Base-by-base conservation (phyloP, 2,797 vertebrate species). In the Echiichthys vipera region DNA sequence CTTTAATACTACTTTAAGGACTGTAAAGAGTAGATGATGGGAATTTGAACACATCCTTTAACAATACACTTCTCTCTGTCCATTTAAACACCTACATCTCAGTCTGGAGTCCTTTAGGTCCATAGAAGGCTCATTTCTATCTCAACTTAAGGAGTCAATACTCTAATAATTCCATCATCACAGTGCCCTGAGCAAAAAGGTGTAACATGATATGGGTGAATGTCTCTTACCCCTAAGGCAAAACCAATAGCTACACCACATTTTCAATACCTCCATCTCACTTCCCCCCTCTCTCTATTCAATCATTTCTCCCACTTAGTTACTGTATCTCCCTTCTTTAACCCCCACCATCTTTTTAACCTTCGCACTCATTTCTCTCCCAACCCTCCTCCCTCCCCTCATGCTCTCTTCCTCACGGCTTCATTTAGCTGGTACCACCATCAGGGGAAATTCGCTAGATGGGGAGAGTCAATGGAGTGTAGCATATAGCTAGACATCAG, bases 371-470 rank as follows among this genome's bases (percentile, higher is more conserved):
- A 76, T 80, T 58, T 59, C 69, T 70, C 71, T 61, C 54, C 51
- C 57, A 57, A 71, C 71, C 80, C 40, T 42, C 74, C 56, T 47
- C 75, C 73, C 65, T 53, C 50, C 27, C 59, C n/a, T 59, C 71
- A 40, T 54, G 47, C 75, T 81, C 76, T 83, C 67, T 81, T 91
- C 74, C 82, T 92, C 85, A 92, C 88, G 83, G 90, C 92, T 94
- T 94, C 89, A 94, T 95, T 93, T 92, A 92, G 90, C 87, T 85
- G 83, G 78, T 88, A 92, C 87, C 88, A 88, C 88, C 87, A 93
- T 93, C 91, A 88, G 89, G 94, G 94, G 94, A 95, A 93, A 94
- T 95, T 93, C 80, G 37, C 84, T 85, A 90, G 92, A 94, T 94
- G 91, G 92, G 88, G 83, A 91, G 88, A 94, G 92, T 93, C 94